These are phyloP conservation scores for Catharus ustulatus DNA, from an alignment of 2,797 vertebrate genomes.

Conservation along the genomic window DNA sequence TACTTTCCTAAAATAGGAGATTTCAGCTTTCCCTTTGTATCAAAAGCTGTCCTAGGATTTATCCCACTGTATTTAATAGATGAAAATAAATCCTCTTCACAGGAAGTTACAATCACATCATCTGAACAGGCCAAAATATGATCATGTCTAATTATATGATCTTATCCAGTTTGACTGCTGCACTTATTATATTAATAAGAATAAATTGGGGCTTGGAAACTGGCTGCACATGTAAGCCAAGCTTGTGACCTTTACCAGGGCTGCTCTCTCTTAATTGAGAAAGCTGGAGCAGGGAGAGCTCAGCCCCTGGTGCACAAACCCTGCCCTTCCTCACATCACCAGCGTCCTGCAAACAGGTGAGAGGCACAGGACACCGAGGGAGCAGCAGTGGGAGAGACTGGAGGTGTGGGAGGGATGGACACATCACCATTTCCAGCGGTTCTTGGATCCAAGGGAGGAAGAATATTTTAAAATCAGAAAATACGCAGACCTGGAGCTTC, in stretches of 20 bases:
- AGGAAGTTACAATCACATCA: conserved; percentile 58
- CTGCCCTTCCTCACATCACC: background rate
- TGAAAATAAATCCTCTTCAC: conserved; percentile 39
- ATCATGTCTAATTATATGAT: conserved; percentile 58
- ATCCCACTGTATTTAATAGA: background rate
- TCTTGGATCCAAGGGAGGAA: background rate
- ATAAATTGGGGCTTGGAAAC: conserved; percentile 64
- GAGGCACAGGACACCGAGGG: background rate
- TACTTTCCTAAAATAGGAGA: background rate
- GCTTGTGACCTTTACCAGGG: conserved; percentile 17
- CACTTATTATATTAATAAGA: conserved; percentile 78
- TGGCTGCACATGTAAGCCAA: background rate
- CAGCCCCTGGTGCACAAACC: background rate
- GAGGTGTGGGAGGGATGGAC: background rate
- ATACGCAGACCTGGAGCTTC: background rate
- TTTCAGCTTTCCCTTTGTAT: background rate
- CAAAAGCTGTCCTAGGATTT: background rate
- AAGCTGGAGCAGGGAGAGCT: background rate
- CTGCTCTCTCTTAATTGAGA: conserved; percentile 14
- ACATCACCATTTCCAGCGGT: accelerated
- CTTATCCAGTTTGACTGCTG: conserved; percentile 67
- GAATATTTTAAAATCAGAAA: background rate
- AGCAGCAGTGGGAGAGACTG: background rate
- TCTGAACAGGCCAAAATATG: conserved; percentile 52
- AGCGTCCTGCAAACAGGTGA: background rate